A percentile compares a stretch with the other conserved stretches of the same genome.
phyloP scores from a whole-genome alignment of 2,888 invertebrate genomes.

The Venusia cambrica region DNA sequence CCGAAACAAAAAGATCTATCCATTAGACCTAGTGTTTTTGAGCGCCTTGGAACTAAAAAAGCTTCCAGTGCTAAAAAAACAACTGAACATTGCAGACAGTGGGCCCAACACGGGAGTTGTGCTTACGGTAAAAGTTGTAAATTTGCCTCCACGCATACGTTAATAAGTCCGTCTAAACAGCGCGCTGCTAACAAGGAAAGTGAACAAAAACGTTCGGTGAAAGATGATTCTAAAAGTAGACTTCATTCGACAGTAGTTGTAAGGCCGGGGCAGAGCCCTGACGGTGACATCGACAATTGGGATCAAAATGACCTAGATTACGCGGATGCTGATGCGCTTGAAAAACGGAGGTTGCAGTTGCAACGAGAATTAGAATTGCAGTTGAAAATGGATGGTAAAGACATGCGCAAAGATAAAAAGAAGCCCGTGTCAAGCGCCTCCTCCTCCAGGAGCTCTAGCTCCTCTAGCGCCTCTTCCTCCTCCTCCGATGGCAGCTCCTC shows the following conservation, averaged over 20 bases:
- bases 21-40: conserved; percentile 90
- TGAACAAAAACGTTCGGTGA: conserved; percentile 72
- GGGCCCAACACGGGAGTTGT: conserved; percentile 89
- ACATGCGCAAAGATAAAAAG: conserved; percentile 85
- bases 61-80: conserved; percentile 74
- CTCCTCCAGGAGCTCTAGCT: conserved; percentile 84
- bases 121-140: conserved; percentile 90
- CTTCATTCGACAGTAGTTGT: conserved; percentile 84
- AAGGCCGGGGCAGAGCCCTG: conserved; percentile 80
- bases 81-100: conserved; percentile 87
- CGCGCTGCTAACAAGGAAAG: conserved; percentile 84
- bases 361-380: conserved; percentile 89
- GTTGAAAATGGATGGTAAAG: conserved; percentile 87
- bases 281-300: conserved; percentile 87
- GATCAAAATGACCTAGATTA: conserved; percentile 90
- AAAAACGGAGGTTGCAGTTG: conserved; percentile 87
- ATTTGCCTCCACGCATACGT: conserved; percentile 86
- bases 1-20: conserved; percentile 84
- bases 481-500: conserved; percentile 85
- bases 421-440: conserved; percentile 85
- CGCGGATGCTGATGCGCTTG: conserved; percentile 89
- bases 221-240: conserved; percentile 84
- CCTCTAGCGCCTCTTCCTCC: conserved; percentile 83
- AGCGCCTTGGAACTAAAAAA: conserved; percentile 89
- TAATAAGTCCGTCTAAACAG: conserved; percentile 89